Evolutionary conservation across 2,888 invertebrate genomes (phyloP).

Genomic region (Volucella inflata): DNA sequence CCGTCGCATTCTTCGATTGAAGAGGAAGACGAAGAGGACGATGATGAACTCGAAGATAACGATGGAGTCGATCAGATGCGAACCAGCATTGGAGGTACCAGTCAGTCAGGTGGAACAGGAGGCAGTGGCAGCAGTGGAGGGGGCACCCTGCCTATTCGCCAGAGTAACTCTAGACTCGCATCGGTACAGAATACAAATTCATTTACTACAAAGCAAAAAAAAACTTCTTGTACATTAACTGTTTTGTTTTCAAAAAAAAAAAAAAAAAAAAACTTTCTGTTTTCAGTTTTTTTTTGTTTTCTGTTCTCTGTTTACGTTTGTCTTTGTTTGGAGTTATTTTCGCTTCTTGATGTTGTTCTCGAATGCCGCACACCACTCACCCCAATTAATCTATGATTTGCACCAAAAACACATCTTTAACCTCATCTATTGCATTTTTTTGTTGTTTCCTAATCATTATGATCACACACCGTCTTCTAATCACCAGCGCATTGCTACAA

Average conservation of each 20-base stretch:
- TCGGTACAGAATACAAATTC: slow-evolving; percentile 77
- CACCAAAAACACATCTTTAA: slow-evolving; percentile 60
- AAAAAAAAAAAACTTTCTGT: background rate
- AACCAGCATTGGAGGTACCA: slow-evolving; percentile 75
- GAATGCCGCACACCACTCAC: slow-evolving; percentile 54
- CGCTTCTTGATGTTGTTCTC: slow-evolving; percentile 72
- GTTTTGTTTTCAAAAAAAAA: slow-evolving; percentile 10
- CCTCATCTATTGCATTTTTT: slow-evolving; percentile 60
- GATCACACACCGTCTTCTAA: slow-evolving; percentile 29
- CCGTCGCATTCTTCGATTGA: slow-evolving; percentile 84
- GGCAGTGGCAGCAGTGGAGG: slow-evolving; percentile 69
- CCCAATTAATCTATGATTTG: slow-evolving; percentile 68
- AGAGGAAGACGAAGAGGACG: slow-evolving; percentile 78
- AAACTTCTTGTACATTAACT: slow-evolving; percentile 62
- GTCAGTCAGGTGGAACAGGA: slow-evolving; percentile 71
- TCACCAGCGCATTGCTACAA: slow-evolving; percentile 61
- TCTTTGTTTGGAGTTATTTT: slow-evolving; percentile 47
- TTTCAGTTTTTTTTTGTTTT: slow-evolving; percentile 42
- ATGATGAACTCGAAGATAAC: slow-evolving; percentile 75
- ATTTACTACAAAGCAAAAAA: slow-evolving; percentile 47
- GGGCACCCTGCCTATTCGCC: slow-evolving; percentile 78
- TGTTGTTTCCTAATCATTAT: slow-evolving; percentile 31
- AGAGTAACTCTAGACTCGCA: slow-evolving; percentile 77
- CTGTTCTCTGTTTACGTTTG: slow-evolving; percentile 21
- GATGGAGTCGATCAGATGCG: slow-evolving; percentile 77